These are phyloP conservation scores for Watsonalla binaria DNA, from an alignment of 2,888 invertebrate species.

Conservation along the genomic window DNA sequence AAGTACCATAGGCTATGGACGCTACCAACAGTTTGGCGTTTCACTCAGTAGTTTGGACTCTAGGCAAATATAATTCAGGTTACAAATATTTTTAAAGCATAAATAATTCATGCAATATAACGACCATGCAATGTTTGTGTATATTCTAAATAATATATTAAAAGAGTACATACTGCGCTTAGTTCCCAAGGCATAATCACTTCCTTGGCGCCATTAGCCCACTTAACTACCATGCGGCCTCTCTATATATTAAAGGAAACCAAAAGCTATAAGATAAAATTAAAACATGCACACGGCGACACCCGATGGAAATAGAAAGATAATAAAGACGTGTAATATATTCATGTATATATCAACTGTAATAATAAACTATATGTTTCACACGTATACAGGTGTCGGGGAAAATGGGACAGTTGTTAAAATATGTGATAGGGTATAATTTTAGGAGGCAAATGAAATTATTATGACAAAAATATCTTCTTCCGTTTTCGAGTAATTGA, in stretches of 20 bases:
- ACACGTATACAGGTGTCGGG: too few relatives aligned
- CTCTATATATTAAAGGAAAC: slow-evolving; percentile 62
- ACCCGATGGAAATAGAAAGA: slow-evolving; percentile 9
- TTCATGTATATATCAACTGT: neutral
- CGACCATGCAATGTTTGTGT: slow-evolving; percentile 7
- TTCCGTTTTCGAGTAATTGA: too few relatives aligned
- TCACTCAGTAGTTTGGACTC: too few relatives aligned
- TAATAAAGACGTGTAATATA: neutral
- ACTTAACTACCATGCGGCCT: slow-evolving; percentile 77
- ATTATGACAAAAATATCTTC: too few relatives aligned
- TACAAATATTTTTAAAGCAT: slow-evolving; percentile 14
- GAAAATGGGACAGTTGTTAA: too few relatives aligned
- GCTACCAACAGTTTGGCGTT: too few relatives aligned
- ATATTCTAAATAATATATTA: slow-evolving; percentile 33
- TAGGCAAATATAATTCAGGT: slow-evolving; percentile 12
- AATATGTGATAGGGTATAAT: too few relatives aligned
- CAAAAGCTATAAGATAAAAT: slow-evolving; percentile 63
- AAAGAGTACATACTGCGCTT: slow-evolving; percentile 65
- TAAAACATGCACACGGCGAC: slow-evolving; percentile 53
- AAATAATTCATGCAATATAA: slow-evolving; percentile 2
- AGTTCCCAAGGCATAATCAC: slow-evolving; percentile 76
- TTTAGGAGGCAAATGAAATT: too few relatives aligned
- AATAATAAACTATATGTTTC: too few relatives aligned
- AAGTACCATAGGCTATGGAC: too few relatives aligned
- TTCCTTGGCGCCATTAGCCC: slow-evolving; percentile 72